Conservation (phyloP, 30 jellyfish, hydroid and myxozoan genomes). For the Cassiopea xamachana region DNA sequence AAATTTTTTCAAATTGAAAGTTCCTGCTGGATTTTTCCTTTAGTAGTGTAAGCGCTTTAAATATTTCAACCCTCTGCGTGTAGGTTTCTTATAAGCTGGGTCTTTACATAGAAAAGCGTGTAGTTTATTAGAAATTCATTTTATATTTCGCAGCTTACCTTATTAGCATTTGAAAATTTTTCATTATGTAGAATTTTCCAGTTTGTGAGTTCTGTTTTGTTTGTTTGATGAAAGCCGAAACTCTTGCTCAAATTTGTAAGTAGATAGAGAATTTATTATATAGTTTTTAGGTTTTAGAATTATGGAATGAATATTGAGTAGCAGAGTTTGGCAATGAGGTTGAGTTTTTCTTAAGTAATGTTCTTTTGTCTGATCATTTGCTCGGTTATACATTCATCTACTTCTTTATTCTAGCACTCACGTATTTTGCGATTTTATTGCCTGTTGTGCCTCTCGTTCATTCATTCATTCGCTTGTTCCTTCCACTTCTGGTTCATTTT, state of each 20-base stretch:
- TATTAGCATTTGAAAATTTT: neutral
- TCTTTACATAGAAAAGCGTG: no score
- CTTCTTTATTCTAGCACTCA: neutral
- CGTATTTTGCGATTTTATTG: neutral
- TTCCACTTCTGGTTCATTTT: neutral
- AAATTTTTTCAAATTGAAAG: no score
- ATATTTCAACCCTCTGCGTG: no score
- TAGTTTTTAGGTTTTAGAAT: neutral
- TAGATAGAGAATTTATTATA: neutral
- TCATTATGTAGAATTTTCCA: neutral
- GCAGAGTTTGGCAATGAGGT: neutral
- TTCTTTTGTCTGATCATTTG: neutral
- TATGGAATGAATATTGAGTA: neutral
- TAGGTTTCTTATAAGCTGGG: no score
- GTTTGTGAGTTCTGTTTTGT: neutral
- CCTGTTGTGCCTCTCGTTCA: neutral
- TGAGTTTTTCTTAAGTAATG: neutral
- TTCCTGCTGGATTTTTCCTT: no score
- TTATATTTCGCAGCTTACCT: no score
- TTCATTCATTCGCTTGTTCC: neutral
- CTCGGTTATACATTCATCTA: neutral
- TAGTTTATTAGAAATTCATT: no score
- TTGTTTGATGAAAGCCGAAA: neutral
- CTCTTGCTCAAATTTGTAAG: neutral
- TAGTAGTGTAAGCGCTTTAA: no score